Percentiles rank a stretch among this genome's conserved stretches.
Conservation (phyloP, 2,113 vertebrate species). For the Cettia cetti region DNA sequence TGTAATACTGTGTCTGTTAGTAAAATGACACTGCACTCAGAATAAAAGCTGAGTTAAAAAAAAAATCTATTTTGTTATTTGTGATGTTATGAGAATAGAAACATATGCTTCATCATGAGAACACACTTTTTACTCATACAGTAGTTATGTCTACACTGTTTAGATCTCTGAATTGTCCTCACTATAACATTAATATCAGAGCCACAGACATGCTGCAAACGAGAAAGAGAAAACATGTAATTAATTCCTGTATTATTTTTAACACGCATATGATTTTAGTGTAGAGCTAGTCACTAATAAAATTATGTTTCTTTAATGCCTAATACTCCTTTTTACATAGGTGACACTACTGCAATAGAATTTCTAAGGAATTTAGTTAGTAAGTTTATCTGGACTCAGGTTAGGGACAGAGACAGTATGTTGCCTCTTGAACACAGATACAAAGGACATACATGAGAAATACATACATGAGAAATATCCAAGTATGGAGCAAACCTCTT, state of each 20-base stretch:
- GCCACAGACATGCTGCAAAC: accelerated
- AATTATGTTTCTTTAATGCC: neutral
- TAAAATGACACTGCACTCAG: neutral
- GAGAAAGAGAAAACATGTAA: neutral
- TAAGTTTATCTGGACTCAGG: neutral
- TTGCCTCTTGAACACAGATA: neutral
- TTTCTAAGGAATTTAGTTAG: neutral
- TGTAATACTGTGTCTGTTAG: neutral
- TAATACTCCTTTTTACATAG: neutral
- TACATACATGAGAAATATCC: neutral
- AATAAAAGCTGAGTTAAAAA: conserved; percentile 13
- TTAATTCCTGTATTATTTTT: neutral
- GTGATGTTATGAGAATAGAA: neutral
- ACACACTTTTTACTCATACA: neutral
- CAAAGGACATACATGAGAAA: neutral
- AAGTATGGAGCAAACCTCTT: neutral
- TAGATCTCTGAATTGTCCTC: neutral
- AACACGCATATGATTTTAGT: neutral
- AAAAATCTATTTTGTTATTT: neutral
- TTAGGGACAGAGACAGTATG: neutral
- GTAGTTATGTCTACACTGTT: neutral
- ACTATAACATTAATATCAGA: neutral
- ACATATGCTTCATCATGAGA: neutral
- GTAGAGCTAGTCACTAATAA: neutral
- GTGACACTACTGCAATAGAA: neutral